Evolutionary conservation across 2,113 vertebrate species (phyloP), one percentile per base, ranked within the genome.

Genomic region (Sinocyclocheilus maitianheensis): DNA sequence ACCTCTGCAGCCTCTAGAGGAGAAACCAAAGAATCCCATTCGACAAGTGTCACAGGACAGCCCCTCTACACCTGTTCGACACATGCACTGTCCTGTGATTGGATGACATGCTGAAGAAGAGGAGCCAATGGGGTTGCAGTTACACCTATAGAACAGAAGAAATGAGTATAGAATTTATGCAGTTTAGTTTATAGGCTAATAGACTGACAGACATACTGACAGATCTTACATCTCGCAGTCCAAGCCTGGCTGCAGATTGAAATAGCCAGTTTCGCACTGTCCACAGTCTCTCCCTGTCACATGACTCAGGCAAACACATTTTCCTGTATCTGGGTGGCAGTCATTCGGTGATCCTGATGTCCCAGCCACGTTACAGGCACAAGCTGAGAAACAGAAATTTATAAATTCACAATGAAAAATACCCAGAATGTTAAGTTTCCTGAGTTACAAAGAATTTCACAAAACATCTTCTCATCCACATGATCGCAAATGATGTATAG

Each of bases 1-100:
- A 99, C 98, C 97, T 94, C 94, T 93, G 92, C 98, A 99, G 85
- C 98, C 97, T 80, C 93, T 95, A 88, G 93, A 90, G 0, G 98
- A 97, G 93, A 98, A 97, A 89, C 96, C 95, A 0, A 97, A 99
- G 94, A 97, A 98, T 13, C 96, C 95, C 0, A 84, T 88, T 43
- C 95, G 95, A 90, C 97, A 99, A 0, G 79, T 87, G 81, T 96
- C 93, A 0, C 98, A 99, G 40, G 89, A 88, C 26, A 26, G 92
- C 48, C 98, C 97, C 0, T 91, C 91, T 40, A 97, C 93, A 0
- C 97, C 97, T 0, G 94, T 91, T 0, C 89, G 96, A 91, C 98
- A 99, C 88, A 92, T 76, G 87, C 98, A 99, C 91, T 97, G 96
- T 24, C 97, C 97, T 0, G 96, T 96, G 91, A 93, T 4, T 0